phyloP scores from a whole-genome alignment of 2,113 vertebrate genomes.

The Odocoileus virginianus region DNA sequence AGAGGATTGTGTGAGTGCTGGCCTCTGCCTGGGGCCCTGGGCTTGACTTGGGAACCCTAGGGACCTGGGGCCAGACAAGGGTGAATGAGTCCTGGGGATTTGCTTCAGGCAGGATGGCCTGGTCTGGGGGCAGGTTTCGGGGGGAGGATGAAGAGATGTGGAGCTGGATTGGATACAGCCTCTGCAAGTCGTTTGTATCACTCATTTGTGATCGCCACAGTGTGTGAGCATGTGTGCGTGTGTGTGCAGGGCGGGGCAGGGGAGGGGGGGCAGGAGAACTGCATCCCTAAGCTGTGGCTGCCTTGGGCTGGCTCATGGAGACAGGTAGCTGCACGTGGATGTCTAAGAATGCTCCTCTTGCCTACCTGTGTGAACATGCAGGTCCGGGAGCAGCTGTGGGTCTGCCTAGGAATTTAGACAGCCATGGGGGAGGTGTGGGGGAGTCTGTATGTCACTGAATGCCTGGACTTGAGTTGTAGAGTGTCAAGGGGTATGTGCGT shows the following conservation, averaged over 20 bases:
- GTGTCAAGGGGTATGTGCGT: background rate
- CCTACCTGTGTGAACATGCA: constrained; percentile 58
- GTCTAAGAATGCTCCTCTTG: constrained; percentile 53
- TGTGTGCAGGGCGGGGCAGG: rapidly evolving
- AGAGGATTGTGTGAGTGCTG: background rate
- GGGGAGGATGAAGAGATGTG: background rate
- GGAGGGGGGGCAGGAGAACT: background rate
- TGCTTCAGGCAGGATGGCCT: background rate
- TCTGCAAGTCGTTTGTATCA: background rate
- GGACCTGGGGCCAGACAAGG: background rate
- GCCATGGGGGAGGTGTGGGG: background rate
- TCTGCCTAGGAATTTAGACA: constrained; percentile 61
- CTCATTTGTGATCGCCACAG: background rate
- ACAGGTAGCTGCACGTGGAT: constrained; percentile 68
- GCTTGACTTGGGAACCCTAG: background rate
- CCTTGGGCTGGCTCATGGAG: constrained; percentile 53
- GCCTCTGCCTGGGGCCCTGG: background rate
- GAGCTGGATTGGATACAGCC: background rate
- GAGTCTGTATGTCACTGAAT: background rate
- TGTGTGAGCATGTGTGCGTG: rapidly evolving
- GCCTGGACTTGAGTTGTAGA: background rate
- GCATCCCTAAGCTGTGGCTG: background rate
- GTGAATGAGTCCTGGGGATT: background rate
- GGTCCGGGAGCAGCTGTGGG: constrained; percentile 40
- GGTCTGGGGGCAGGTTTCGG: background rate